Evolutionary conservation across 2,888 invertebrate genomes (phyloP), one percentile per base, ranked within the genome.

Genomic region (Metalampra italica): DNA sequence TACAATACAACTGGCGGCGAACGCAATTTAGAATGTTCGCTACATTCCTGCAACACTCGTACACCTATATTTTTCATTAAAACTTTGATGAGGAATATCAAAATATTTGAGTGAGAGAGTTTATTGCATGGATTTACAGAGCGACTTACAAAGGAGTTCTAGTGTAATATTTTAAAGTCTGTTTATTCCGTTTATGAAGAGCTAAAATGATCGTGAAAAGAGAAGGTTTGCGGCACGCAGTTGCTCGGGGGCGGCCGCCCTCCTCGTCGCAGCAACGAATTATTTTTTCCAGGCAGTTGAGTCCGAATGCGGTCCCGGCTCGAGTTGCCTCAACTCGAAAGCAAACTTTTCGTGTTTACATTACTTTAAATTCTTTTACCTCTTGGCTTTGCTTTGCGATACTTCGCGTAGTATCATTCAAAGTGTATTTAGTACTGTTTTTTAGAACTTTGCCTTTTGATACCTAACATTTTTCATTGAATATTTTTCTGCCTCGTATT

Each of bases 261-360:
- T 63, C 70, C 64, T 63, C 62, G 64, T 75, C 70, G 68, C 76
- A 69, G 78, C 78, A 76, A 78, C 82, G 78, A 76, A 87, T 86
- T 82, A 85, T 78, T 87, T 82, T 85, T 88, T 89, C 87, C 87
- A 85, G 68, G 75, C 82, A 87, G 86, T 86, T 88, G 87, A 87
- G 72, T 82, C 75, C 79, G 82, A 89, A 88, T 86, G 79, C 82
- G 81, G 76, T 83, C 77, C 84, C 78, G 69, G 75, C 82, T 82
- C 70, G 77, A 82, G 85, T 78, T 82, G 75, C 79, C 66, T 75
- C 76, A 83, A 83, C 82, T 84, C 75, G 77, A 83, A 82, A 82
- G 84, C 84, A 82, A 85, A 86, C 81, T 83, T 82, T 82, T 83
- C 85, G 76, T 85, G 84, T 83, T 85, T 85, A 82, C 80, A 79